These are phyloP conservation scores for Siniperca chuatsi DNA, from an alignment of 2,113 vertebrate species.

Conservation along the genomic window DNA sequence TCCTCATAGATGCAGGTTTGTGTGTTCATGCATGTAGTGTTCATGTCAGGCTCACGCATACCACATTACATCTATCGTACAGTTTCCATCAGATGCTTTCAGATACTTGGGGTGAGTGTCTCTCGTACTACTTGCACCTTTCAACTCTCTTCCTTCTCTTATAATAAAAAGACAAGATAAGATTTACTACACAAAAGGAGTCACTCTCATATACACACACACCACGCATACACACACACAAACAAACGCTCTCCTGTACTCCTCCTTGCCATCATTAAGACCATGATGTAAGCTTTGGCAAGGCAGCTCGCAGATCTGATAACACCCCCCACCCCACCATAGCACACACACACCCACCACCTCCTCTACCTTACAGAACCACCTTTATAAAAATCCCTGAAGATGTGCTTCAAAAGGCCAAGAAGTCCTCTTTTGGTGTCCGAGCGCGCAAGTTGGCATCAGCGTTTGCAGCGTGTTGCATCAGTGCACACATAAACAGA, in stretches of 20 bases:
- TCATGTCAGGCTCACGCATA: neutral
- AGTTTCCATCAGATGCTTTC: constrained; percentile 12
- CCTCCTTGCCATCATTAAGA: constrained; percentile 45
- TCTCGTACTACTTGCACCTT: neutral
- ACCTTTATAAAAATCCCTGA: constrained; percentile 58
- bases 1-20: neutral
- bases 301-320: constrained; percentile 54
- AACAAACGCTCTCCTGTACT: neutral
- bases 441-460: constrained; percentile 38
- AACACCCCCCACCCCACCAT: too few relatives aligned
- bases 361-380: constrained; percentile 11
- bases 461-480: constrained; percentile 83
- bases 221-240: constrained; percentile 19
- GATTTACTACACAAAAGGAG: constrained; percentile 27
- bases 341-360: neutral
- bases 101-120: neutral
- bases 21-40: neutral
- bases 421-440: constrained; percentile 42
- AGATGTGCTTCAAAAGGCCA: constrained; percentile 57
- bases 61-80: neutral
- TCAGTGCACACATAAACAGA: constrained; percentile 68
- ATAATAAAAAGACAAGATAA: constrained; percentile 12
- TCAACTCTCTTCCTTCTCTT: constrained; percentile 15
- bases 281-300: constrained; percentile 72
- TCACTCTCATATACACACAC: constrained; percentile 12